These are phyloP conservation scores for Calephelis virginiensis DNA, from an alignment of 1,140 invertebrate genomes.

Conservation along the genomic window DNA sequence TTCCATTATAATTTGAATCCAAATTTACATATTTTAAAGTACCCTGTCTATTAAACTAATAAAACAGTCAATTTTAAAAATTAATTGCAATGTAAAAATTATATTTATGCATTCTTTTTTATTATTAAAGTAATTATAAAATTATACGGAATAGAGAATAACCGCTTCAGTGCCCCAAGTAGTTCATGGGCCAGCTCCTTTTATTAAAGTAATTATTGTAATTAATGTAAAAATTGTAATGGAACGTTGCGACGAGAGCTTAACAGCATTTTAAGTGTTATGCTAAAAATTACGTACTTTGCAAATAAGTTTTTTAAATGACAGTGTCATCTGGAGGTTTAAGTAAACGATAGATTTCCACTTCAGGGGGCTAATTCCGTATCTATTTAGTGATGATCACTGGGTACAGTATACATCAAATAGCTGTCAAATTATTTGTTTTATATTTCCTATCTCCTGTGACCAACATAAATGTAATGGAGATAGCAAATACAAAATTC, in stretches of 20 bases:
- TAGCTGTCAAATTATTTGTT: too few species aligned
- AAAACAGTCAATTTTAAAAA: neutral
- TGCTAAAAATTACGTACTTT: neutral
- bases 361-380: too few species aligned
- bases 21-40: too few species aligned
- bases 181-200: constrained; percentile 14
- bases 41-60: too few species aligned
- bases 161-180: constrained; percentile 4
- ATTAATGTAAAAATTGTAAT: constrained; percentile 10
- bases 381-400: too few species aligned
- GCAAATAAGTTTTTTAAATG: neutral
- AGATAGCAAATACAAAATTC: too few species aligned
- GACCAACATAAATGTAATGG: too few species aligned
- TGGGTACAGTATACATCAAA: too few species aligned
- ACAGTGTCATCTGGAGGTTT: neutral
- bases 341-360: too few species aligned
- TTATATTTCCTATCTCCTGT: too few species aligned
- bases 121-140: constrained; percentile 6
- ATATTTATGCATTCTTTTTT: constrained; percentile 2
- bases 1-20: too few species aligned
- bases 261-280: neutral
- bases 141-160: neutral
- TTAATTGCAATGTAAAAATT: neutral
- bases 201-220: constrained; percentile 13
- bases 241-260: neutral